These are phyloP conservation scores for Tholera decimalis DNA, from an alignment of 2,888 invertebrate genomes.

Conservation along the genomic window DNA sequence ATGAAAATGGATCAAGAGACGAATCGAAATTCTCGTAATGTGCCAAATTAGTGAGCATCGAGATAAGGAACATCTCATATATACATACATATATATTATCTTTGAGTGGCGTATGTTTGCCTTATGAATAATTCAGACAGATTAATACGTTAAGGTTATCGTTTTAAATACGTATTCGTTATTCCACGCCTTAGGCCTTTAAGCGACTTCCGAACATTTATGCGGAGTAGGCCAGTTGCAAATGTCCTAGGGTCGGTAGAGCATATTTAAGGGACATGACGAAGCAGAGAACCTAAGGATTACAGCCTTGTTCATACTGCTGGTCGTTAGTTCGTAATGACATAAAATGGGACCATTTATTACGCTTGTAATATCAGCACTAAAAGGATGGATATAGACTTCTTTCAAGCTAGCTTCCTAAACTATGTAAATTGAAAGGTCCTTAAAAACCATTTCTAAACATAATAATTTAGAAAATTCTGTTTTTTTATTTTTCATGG, in stretches of 20 bases:
- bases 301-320: background rate
- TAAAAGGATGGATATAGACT: no score
- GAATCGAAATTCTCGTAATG: constrained; percentile 56
- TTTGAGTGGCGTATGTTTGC: constrained; percentile 31
- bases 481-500: no score
- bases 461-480: no score
- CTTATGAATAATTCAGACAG: constrained; percentile 51
- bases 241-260: background rate
- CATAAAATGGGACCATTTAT: background rate
- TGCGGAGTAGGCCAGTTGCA: background rate
- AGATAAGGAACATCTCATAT: constrained; percentile 43
- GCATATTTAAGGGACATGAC: background rate
- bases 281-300: background rate
- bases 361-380: background rate
- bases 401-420: no score
- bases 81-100: constrained; percentile 41
- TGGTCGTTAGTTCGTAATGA: background rate
- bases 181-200: constrained; percentile 1
- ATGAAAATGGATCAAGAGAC: constrained; percentile 68
- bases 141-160: constrained; percentile 27
- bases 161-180: constrained; percentile 30
- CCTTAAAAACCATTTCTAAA: no score
- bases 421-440: no score
- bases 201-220: constrained; percentile 6
- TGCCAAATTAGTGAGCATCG: constrained; percentile 54